Evolutionary conservation across 1,140 invertebrate species (phyloP), one percentile per base, ranked within the genome.

Genomic region (Aphidius ervi): DNA sequence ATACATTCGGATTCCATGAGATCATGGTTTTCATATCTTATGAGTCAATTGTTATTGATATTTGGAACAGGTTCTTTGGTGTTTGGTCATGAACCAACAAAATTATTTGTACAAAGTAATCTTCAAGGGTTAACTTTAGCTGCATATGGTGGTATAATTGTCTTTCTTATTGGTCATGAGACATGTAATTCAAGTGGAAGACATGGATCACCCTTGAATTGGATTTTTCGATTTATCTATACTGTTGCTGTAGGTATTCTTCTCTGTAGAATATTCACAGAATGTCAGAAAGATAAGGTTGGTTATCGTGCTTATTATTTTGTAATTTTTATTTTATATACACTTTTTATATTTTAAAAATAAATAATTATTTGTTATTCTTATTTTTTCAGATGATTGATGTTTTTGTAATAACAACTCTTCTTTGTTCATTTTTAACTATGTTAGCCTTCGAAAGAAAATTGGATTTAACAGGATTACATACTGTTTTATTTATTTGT

Each of bases 381-480:
- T 16, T 16, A 66, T 73, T 48, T 67, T 70, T 72, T 31, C 68
- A 88, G 84, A 91, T 95, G 7, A 70, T 95, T 55, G 81, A 93
- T 72, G 93, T 93, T 1, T 87, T 90, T 37, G 90, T 89, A 7
- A 87, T 95, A 53, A 93, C 90, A 42, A 84, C 88, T 5, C 88
- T 86, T 0, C 86, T 96, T 46, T 90, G 89, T 65, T 75, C 97
- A 3, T 88, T 84, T 1, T 76, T 98, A 16, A 97, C 94, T 1
- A 62, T 97, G 5, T 98, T 97, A 78, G 93, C 95, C 16, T 89
- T 96, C 75, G 94, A 97, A 80, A 97, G 94, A 3, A 95, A 94
- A 77, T 87, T 83, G 70, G 95, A 98, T 79, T 97, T 98, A 76
- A 98, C 95, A 5, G 85, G 84, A 58, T 84, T 90, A 76, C 88